These are phyloP conservation scores for Ictidomys tridecemlineatus DNA, from an alignment of 2,113 vertebrate genomes.

Conservation along the genomic window DNA sequence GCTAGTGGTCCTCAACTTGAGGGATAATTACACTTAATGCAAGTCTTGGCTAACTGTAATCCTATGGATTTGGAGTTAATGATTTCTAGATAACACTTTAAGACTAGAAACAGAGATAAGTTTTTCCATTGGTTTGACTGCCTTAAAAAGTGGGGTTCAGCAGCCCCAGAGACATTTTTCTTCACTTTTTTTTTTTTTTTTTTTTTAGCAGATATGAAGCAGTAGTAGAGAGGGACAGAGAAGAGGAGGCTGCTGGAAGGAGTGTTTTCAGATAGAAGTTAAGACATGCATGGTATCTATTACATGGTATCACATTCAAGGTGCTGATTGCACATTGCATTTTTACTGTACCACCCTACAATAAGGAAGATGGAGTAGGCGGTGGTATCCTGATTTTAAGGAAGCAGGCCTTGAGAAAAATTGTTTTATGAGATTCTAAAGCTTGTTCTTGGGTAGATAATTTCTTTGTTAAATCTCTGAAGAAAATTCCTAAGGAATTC, in stretches of 20 bases:
- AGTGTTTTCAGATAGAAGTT: background rate
- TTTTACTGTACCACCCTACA: background rate
- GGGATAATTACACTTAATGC: background rate
- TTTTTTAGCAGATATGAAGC: background rate
- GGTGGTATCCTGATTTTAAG: background rate
- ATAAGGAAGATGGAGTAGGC: background rate
- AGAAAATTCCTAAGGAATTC: conserved; percentile 7
- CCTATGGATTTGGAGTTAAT: background rate
- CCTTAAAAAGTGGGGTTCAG: background rate
- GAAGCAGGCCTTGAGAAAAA: background rate
- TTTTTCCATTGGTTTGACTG: background rate
- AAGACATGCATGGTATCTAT: background rate
- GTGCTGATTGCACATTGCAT: background rate
- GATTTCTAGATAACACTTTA: conserved; percentile 31
- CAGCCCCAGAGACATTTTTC: background rate
- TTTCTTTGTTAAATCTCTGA: background rate
- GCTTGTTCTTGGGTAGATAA: background rate
- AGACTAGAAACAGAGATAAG: background rate
- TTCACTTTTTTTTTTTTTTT: background rate
- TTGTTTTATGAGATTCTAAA: conserved; percentile 1
- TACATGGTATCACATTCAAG: background rate
- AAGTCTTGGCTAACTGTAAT: background rate
- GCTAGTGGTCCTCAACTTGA: background rate
- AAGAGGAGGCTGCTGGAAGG: background rate
- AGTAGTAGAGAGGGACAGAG: background rate